These are phyloP conservation scores for Drosophila sordidapex DNA, from an alignment of 2,888 invertebrate species.

Conservation along the genomic window DNA sequence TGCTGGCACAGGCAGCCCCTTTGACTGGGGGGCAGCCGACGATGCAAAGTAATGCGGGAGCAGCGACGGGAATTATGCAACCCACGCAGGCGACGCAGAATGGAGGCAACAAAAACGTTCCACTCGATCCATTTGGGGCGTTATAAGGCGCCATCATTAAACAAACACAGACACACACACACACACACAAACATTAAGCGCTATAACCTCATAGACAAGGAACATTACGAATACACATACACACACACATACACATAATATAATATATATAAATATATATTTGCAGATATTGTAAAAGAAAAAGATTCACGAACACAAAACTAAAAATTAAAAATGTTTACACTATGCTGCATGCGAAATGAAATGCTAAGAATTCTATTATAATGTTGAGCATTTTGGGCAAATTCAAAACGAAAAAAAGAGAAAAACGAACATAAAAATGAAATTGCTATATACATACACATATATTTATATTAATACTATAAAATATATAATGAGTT, in stretches of 20 bases:
- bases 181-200: slow-evolving; percentile 50
- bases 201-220: slow-evolving; percentile 69
- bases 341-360: slow-evolving; percentile 53
- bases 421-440: slow-evolving; percentile 5
- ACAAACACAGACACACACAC: slow-evolving; percentile 27
- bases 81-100: slow-evolving; percentile 77
- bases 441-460: slow-evolving; percentile 62
- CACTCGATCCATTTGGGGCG: slow-evolving; percentile 87
- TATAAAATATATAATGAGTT: slow-evolving; percentile 63
- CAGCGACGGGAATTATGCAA: slow-evolving; percentile 79
- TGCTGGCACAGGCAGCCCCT: slow-evolving; percentile 84
- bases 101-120: slow-evolving; percentile 85
- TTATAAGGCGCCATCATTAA: slow-evolving; percentile 80
- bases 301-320: slow-evolving; percentile 36
- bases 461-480: slow-evolving; percentile 69
- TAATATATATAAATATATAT: slow-evolving; percentile 53
- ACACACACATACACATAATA: slow-evolving; percentile 24
- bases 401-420: slow-evolving; percentile 28
- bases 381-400: slow-evolving; percentile 65
- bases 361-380: slow-evolving; percentile 59
- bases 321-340: slow-evolving; percentile 58
- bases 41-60: slow-evolving; percentile 81
- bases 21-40: slow-evolving; percentile 84
- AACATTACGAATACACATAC: slow-evolving; percentile 45
- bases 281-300: slow-evolving; percentile 52